Percentiles rank a stretch among this genome's conserved stretches.
These are phyloP conservation scores for Stegastes partitus DNA, from an alignment of 2,113 vertebrate species.

Conservation along the genomic window DNA sequence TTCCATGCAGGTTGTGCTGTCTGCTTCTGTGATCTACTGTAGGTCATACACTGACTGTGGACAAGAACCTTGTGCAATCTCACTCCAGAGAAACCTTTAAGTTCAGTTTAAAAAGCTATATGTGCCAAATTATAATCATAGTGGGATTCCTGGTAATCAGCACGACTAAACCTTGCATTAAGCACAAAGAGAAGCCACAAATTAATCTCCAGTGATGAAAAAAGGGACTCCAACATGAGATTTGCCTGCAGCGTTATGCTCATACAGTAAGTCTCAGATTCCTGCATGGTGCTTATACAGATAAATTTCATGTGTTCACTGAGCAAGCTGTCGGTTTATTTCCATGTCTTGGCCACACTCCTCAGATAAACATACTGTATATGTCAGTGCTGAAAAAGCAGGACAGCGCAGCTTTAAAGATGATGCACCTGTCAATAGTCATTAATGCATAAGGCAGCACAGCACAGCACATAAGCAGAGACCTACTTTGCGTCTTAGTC, in stretches of 20 bases:
- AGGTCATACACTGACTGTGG: too few relatives aligned
- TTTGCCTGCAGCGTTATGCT: constrained; percentile 1
- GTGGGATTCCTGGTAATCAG: too few relatives aligned
- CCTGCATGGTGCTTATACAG: constrained; percentile 7
- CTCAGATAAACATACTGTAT: constrained; percentile 46
- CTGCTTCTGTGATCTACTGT: too few relatives aligned
- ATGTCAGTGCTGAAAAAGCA: constrained; percentile 31
- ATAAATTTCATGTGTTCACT: constrained; percentile 25
- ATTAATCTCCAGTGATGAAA: too few relatives aligned
- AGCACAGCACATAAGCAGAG: not conserved
- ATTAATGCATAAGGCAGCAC: constrained; percentile 32
- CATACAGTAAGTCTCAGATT: not conserved
- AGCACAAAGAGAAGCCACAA: not conserved
- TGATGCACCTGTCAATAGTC: constrained; percentile 39
- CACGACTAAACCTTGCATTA: not conserved
- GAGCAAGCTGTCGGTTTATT: constrained; percentile 57
- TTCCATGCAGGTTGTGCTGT: too few relatives aligned
- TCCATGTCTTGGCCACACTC: constrained; percentile 24
- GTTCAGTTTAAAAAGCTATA: too few relatives aligned
- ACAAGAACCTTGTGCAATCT: too few relatives aligned
- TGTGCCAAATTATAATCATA: too few relatives aligned
- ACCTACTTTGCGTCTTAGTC: constrained; percentile 2
- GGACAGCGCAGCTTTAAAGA: constrained; percentile 31
- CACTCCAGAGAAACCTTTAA: too few relatives aligned
- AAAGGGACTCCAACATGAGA: not conserved